These are phyloP conservation scores for Penaeus chinensis DNA, from an alignment of 1,140 invertebrate genomes.

Conservation along the genomic window DNA sequence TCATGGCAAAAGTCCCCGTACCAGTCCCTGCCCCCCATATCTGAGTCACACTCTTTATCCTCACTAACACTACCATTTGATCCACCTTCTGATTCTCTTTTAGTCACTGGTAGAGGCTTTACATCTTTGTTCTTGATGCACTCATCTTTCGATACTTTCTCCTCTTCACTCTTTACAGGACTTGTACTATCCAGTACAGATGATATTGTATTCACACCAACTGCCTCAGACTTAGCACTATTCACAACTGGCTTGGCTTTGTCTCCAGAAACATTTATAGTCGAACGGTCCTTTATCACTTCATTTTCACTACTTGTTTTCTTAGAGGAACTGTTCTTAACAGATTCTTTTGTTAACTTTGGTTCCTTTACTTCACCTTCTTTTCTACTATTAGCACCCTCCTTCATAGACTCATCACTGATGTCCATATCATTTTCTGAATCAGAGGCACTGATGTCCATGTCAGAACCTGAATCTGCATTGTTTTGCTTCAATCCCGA, in stretches of 20 bases:
- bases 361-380: conserved; percentile 5
- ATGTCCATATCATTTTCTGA: conserved; percentile 56
- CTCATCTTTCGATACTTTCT: too few species aligned
- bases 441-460: conserved; percentile 60
- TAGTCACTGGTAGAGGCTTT: background rate
- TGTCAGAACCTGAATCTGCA: conserved; percentile 59
- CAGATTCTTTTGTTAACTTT: conserved; percentile 22
- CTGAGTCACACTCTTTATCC: background rate
- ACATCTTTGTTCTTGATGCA: too few species aligned
- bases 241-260: background rate
- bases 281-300: background rate
- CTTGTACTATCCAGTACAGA: background rate
- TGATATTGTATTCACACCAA: background rate
- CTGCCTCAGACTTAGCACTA: too few species aligned
- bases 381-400: conserved; percentile 30
- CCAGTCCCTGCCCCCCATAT: conserved; percentile 22
- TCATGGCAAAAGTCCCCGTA: conserved; percentile 25
- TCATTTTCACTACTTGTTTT: conserved; percentile 26
- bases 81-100: conserved; percentile 10
- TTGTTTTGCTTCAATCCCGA: conserved; percentile 37
- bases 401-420: conserved; percentile 57
- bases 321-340: background rate
- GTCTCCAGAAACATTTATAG: background rate
- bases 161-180: too few species aligned
- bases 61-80: conserved; percentile 17